Evolutionary conservation across 2,797 vertebrate genomes (phyloP), one percentile per base, ranked within the genome.

Genomic region (Sardinella longiceps): DNA sequence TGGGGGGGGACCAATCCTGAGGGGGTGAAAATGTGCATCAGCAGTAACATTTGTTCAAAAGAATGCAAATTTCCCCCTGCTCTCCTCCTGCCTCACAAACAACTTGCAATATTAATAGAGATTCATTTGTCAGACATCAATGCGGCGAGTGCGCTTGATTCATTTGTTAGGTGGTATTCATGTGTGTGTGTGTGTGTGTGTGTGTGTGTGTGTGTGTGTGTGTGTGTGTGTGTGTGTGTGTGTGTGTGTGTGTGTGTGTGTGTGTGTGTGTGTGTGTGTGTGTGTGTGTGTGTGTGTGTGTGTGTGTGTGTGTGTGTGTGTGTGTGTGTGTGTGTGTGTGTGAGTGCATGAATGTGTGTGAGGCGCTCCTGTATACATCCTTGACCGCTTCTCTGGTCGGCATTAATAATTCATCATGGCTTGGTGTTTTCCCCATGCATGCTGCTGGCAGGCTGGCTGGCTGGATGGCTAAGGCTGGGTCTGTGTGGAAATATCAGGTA

Each of bases 381-480:
- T 28, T 28, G 39, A 18, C 46, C n/a, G 82, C 63, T 66, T 80
- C 87, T 84, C 80, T 84, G 86, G 84, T 20, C 81, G 81, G 14
- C 86, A 50, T 93, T 84, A 93, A 93, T 93, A 92, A 94, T 93
- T 94, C 74, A 93, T 87, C 9, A 0, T 50, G 85, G 86, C 66
- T 89, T 80, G 84, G 86, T 85, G 85, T 90, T 86, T 77, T 88
- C 77, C 33, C 15, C 70, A 20, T 20, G 33, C 33, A 18, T 7
- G 33, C 18, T 9, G 15, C 15, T 77, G 15, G 70, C 37, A 43
- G 37, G 51, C 85, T 53, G 51, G 5, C 48, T 50, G 81, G 89
- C 89, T n/a, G 23, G 74, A 45, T 45, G 87, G 90, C 87, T 56
- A 30, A 87, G 88, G 5, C 53, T 7, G 89, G 88, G 91, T 86